Conservation (phyloP, 1,140 invertebrate species). For the Pemphigus obesinymphae region DNA sequence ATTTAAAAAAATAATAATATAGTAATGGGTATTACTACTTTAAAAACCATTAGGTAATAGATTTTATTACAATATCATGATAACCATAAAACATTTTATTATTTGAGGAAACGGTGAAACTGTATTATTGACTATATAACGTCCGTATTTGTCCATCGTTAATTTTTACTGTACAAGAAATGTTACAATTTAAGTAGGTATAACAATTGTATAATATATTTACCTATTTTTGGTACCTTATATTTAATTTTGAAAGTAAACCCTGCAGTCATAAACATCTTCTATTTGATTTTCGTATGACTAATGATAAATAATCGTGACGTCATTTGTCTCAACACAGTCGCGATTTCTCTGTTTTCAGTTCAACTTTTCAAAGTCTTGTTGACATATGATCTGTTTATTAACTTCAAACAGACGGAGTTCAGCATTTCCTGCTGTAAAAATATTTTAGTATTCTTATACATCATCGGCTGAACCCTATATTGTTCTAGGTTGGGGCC, state of each 20-base stretch:
- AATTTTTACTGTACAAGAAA: neutral
- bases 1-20: neutral
- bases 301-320: neutral
- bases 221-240: no score
- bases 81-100: neutral
- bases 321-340: neutral
- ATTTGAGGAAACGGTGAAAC: neutral
- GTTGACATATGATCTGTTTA: neutral
- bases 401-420: neutral
- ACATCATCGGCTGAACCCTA: neutral
- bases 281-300: neutral
- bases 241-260: neutral
- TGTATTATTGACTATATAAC: neutral
- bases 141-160: neutral
- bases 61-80: neutral
- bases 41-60: neutral
- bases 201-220: neutral
- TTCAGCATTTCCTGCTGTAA: neutral
- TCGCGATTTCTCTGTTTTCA: constrained; percentile 1
- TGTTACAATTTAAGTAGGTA: neutral
- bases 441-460: neutral
- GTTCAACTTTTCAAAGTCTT: neutral
- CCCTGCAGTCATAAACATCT: neutral
- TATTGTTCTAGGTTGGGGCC: constrained; percentile 38
- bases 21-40: neutral